phyloP scores from a whole-genome alignment of 2,797 vertebrate species.

The Acrossocheilus fasciatus region DNA sequence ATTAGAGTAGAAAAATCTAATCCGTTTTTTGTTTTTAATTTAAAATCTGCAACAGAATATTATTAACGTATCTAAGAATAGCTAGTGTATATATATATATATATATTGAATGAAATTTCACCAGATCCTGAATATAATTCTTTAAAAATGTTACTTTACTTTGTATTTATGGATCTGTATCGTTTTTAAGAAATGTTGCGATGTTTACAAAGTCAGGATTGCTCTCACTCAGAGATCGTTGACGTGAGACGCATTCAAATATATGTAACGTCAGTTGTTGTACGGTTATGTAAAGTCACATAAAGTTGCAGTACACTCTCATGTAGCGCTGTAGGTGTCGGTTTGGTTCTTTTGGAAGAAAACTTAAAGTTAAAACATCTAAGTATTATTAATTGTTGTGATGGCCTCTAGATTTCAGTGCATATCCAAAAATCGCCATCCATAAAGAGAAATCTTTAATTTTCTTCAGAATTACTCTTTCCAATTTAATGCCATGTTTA shows the following conservation, averaged over 20 bases:
- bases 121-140: constrained; percentile 69
- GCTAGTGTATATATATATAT: constrained; percentile 62
- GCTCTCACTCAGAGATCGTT: constrained; percentile 60
- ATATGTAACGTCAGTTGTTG: constrained; percentile 54
- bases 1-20: constrained; percentile 73
- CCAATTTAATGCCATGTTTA: constrained; percentile 18
- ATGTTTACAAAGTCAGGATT: constrained; percentile 67
- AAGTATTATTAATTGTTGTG: background rate
- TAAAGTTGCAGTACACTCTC: constrained; percentile 73
- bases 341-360: constrained; percentile 4
- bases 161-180: constrained; percentile 68
- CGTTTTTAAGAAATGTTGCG: constrained; percentile 68
- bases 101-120: constrained; percentile 68
- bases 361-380: background rate
- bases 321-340: constrained; percentile 29
- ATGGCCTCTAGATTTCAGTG: constrained; percentile 29
- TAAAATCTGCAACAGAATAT: constrained; percentile 68
- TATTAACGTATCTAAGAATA: constrained; percentile 70
- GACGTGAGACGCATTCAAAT: constrained; percentile 54
- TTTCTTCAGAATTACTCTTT: constrained; percentile 7
- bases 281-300: constrained; percentile 48
- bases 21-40: constrained; percentile 44
- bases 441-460: background rate
- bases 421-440: background rate
- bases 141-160: constrained; percentile 66